phyloP scores from a whole-genome alignment of 2,113 vertebrate species.

The Entosphenus tridentatus region DNA sequence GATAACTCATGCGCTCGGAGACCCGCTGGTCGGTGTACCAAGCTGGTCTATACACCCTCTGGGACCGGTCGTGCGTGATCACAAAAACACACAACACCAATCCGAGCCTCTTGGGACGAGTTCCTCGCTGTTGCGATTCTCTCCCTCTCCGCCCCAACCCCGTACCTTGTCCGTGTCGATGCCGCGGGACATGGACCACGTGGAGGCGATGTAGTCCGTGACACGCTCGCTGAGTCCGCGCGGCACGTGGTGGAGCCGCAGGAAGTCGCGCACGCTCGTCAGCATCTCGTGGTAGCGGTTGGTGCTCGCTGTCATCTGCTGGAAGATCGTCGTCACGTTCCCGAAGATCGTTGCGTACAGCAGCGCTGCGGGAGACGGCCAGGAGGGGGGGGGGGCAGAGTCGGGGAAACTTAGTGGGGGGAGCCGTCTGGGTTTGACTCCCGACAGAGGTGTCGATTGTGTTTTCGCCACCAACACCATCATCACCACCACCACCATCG shows the following conservation, averaged over 20 bases:
- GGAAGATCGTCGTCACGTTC: slow-evolving; percentile 3
- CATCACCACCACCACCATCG: too few relatives aligned
- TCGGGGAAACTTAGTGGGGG: too few relatives aligned
- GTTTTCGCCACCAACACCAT: too few relatives aligned
- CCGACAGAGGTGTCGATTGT: too few relatives aligned
- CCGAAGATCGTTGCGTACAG: slow-evolving; percentile 5
- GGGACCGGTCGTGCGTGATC: too few relatives aligned
- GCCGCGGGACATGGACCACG: slow-evolving; percentile 1
- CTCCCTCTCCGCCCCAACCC: neutral
- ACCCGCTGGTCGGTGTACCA: too few relatives aligned
- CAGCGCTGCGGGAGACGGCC: slow-evolving; percentile 7
- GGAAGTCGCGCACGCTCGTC: slow-evolving; percentile 5
- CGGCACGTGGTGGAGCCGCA: neutral
- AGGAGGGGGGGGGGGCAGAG: neutral
- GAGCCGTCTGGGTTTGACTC: too few relatives aligned
- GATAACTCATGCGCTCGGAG: too few relatives aligned
- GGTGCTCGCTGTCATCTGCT: slow-evolving; percentile 1
- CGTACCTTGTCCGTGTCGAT: slow-evolving; percentile 5
- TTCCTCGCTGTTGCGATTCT: too few relatives aligned
- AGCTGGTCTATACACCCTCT: too few relatives aligned
- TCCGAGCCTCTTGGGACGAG: too few relatives aligned
- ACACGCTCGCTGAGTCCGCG: slow-evolving; percentile 1
- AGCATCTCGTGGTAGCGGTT: slow-evolving; percentile 5
- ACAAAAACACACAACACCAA: too few relatives aligned
- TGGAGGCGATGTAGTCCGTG: slow-evolving; percentile 4